Evolutionary conservation across 1,140 invertebrate species (phyloP).

Genomic region (Oncopeltus fasciatus): DNA sequence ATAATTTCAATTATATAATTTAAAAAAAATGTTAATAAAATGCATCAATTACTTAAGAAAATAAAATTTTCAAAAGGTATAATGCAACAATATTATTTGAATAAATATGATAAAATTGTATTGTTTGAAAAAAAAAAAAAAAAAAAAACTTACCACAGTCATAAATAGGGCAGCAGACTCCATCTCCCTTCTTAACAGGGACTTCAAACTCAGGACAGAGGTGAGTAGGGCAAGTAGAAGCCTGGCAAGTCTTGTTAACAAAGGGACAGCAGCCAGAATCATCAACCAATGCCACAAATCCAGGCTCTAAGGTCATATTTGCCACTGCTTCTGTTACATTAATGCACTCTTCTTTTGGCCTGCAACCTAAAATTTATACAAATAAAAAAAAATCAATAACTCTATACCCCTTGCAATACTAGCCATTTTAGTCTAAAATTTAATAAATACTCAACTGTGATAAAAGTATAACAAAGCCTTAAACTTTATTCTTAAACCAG

Average conservation of each 20-base stretch:
- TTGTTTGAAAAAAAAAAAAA: too few relatives aligned
- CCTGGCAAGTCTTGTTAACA: conserved; percentile 40
- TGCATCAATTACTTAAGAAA: background rate
- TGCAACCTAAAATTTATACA: conserved; percentile 39
- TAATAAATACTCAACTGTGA: too few relatives aligned
- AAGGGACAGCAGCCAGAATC: conserved; percentile 52
- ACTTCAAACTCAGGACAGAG: conserved; percentile 42
- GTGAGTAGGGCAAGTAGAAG: conserved; percentile 41
- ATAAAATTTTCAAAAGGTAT: background rate
- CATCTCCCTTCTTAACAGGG: conserved; percentile 31
- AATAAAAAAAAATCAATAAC: conserved; percentile 10
- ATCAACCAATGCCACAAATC: conserved; percentile 41
- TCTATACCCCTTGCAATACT: background rate
- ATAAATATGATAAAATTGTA: background rate
- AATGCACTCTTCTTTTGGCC: conserved; percentile 50
- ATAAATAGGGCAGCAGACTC: conserved; percentile 47
- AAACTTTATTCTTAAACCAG: too few relatives aligned
- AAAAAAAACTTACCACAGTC: conserved; percentile 40
- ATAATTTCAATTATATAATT: background rate
- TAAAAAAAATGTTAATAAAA: background rate
- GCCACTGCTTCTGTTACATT: conserved; percentile 27
- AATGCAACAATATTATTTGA: background rate
- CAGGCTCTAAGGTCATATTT: conserved; percentile 29
- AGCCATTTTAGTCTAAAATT: too few relatives aligned
- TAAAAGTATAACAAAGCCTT: too few relatives aligned